Evolutionary conservation across 2,888 invertebrate species (phyloP), one percentile per base, ranked within the genome.

Genomic region (Eupeodes latifasciatus): DNA sequence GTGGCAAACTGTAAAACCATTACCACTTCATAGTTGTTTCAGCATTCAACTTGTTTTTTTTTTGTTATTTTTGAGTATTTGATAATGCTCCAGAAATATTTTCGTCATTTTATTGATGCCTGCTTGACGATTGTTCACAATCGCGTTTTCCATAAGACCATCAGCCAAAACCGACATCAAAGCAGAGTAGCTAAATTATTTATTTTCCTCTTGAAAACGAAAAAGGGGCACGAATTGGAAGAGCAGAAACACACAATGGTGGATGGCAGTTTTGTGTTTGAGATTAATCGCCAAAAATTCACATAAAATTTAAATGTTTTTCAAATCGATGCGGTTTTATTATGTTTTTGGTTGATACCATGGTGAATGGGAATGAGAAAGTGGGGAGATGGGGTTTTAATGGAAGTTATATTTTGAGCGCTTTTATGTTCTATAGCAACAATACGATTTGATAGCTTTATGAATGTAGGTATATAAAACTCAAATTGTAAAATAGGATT

Each of bases 1-100:
- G 57, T 51, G 69, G 64, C 72, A 79, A 78, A 69, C 74, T 62
- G 78, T 85, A 66, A 85, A 59, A 69, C 36, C 81, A 77, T 67
- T 78, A 64, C 77, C 77, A 75, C 69, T 67, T 82, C 62, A 69
- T 82, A 78, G 67, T 82, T 79, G 78, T 69, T 67, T 77, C 74
- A 27, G 51, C 4, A 11, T 55, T 53, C 16, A 27, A 53, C 19
- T 55, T 12, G 44, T 55, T 36, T 55, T 69, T 14, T n/a, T 19
- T 19, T 71, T 55, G n/a, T 40, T 44, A n/a, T 44, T 27, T 27
- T 3, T 27, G 27, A 2, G 27, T 11, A 64, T 47, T 62, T 44
- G 40, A 64, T 67, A 51, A 10, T 11, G 7, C 55, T 69, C 40
- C 49, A 69, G 53, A 69, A 69, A 69, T 69, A 71, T 55, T 71